These are phyloP conservation scores for Sphenopsis melanotis DNA, from an alignment of 2,797 vertebrate species.

Conservation along the genomic window DNA sequence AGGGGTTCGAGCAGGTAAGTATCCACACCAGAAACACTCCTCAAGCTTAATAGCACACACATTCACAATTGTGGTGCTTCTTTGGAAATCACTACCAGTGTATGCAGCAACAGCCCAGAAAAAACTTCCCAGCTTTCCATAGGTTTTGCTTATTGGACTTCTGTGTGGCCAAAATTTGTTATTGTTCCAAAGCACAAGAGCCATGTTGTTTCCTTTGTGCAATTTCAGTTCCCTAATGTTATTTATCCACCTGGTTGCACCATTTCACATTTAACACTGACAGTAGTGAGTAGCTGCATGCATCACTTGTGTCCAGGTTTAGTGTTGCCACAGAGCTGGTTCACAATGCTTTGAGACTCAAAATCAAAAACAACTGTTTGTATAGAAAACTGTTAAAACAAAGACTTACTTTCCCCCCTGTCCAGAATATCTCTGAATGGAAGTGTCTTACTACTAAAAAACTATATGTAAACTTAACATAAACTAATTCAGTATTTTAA, in stretches of 20 bases:
- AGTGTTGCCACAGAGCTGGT: neutral
- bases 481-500: neutral
- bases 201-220: neutral
- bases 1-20: conserved; percentile 84
- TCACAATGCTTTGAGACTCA: neutral
- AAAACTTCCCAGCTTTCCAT: neutral
- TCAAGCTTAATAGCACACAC: neutral
- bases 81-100: neutral
- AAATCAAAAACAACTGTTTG: neutral
- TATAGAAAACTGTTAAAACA: neutral
- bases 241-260: neutral
- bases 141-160: neutral
- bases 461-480: neutral
- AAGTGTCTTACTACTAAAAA: neutral
- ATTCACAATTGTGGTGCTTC: neutral
- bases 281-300: neutral
- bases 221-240: neutral
- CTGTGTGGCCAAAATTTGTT: neutral
- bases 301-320: neutral
- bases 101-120: neutral
- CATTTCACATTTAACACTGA: neutral
- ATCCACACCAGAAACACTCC: neutral
- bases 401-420: neutral
- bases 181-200: neutral
- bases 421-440: neutral